Base-by-base conservation (phyloP, 2,113 vertebrate species). In the Odocoileus virginianus region DNA sequence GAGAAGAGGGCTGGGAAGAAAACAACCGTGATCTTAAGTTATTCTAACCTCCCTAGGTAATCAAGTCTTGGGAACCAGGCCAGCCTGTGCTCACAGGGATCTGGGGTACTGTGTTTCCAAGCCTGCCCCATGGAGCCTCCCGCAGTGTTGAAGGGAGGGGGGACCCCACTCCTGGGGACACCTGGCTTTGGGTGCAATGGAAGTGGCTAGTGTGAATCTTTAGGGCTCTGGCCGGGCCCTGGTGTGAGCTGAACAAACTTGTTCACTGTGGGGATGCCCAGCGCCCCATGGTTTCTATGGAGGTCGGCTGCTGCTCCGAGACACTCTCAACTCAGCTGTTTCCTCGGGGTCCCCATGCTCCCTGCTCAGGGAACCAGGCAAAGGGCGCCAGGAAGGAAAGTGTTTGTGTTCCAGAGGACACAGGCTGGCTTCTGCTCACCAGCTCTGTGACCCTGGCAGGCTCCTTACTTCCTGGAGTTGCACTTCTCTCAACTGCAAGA, bases 1-100 rank as follows among this genome's bases (percentile, higher is more conserved):
- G 61, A 58, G 40, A 71, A 58, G 40, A 78, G 79, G 30, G 21
- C 6, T 74, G 60, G 54, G 30, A 64, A 86, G 81, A 97, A 92
- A 93, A 71, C 43, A 95, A 15, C 2, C 13, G 28, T 71, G 60
- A 33, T 79, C 64, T 67, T 33, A 16, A 27, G 27, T 30, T 71
- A 7, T 33, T 52, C n/a, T 61, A 43, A n/a, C 23, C 11, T 64
- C 61, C 86, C 88, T 71, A 28, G 1, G 23, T 17, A 40, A 36
- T 36, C 47, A 21, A 21, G 30, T 28, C 33, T 5, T 25, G 47
- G 16, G 30, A 89, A 50, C 36, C 55, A 60, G 43, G 36, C 17
- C 3, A 19, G 45, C 8, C 86, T 87, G 3, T 40, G 43, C 10
- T 89, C 57, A 2, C 3, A 0, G 3, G n/a, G 23, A 13, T 36